A percentile compares a stretch with the other conserved stretches of the same genome.
These are phyloP conservation scores for Lysandra bellargus DNA, from an alignment of 2,888 invertebrate species.

Conservation along the genomic window DNA sequence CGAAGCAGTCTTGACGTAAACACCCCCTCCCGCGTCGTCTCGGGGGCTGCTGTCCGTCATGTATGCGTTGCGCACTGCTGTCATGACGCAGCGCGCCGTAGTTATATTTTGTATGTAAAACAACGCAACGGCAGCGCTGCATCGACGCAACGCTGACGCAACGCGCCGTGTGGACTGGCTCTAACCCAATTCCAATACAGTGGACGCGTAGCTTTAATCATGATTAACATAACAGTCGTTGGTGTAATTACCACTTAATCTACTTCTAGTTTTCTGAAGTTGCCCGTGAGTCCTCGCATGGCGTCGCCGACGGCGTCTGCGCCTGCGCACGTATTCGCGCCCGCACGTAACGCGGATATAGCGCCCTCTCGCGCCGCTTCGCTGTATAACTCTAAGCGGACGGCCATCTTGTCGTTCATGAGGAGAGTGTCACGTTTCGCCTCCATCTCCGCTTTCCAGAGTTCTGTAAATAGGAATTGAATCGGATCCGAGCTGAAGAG, in stretches of 20 bases:
- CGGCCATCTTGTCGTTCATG: conserved; percentile 85
- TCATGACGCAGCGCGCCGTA: too few species aligned
- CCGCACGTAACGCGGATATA: conserved; percentile 84
- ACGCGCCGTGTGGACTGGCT: too few species aligned
- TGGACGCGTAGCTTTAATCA: too few species aligned
- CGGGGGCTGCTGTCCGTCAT: too few species aligned
- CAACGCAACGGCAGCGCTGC: too few species aligned
- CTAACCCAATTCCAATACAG: too few species aligned
- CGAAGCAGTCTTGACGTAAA: too few species aligned
- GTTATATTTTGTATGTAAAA: too few species aligned
- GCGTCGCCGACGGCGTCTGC: conserved; percentile 84
- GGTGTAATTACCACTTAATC: conserved; percentile 67
- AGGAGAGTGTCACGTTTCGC: conserved; percentile 81
- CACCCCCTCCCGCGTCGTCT: too few species aligned
- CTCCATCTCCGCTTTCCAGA: conserved; percentile 86
- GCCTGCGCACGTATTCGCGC: conserved; percentile 79
- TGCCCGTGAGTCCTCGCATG: conserved; percentile 85
- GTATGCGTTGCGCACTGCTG: too few species aligned
- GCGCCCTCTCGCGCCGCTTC: conserved; percentile 87
- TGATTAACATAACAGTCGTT: background rate
- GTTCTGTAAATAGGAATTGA: conserved; percentile 60
- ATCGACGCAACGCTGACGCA: too few species aligned
- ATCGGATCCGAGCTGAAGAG: too few species aligned
- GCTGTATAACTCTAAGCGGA: conserved; percentile 85
- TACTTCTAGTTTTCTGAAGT: conserved; percentile 89